Conservation (phyloP, 2,113 vertebrate species). For the Brienomyrus brachyistius region DNA sequence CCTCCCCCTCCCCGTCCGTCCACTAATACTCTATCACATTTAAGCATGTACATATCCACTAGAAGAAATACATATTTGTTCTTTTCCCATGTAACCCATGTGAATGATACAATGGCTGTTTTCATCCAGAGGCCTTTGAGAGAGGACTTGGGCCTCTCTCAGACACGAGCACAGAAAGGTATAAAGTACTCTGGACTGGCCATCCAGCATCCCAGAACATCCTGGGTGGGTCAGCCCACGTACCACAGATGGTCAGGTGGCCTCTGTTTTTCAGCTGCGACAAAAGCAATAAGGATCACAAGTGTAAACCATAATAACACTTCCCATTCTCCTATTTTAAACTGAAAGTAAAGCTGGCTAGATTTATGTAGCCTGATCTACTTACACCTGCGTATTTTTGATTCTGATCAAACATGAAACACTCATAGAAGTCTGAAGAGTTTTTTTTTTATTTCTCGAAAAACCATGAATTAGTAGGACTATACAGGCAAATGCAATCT, state of each 20-base stretch:
- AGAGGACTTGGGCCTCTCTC: not conserved
- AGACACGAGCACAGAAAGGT: not conserved
- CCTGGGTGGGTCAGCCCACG: not conserved
- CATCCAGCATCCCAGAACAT: not conserved
- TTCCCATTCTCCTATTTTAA: not conserved
- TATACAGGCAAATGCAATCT: not conserved
- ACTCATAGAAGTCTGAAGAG: not conserved
- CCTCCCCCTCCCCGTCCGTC: not conserved
- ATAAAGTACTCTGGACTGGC: not conserved
- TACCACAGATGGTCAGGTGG: not conserved
- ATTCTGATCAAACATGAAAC: not conserved
- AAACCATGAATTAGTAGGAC: not conserved
- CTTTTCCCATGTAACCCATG: not conserved
- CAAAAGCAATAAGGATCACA: conserved; percentile 18
- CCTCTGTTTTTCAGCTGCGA: conserved; percentile 20
- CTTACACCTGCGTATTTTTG: not conserved
- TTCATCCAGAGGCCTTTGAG: not conserved
- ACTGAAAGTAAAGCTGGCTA: not conserved
- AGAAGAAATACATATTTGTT: not conserved
- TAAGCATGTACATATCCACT: not conserved
- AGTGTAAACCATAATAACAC: not conserved
- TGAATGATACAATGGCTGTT: not conserved
- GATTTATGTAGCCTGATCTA: not conserved
- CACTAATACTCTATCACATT: not conserved
- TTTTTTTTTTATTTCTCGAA: not conserved